Evolutionary conservation across 2,113 vertebrate species (phyloP).

Genomic region (Gasterosteus aculeatus): DNA sequence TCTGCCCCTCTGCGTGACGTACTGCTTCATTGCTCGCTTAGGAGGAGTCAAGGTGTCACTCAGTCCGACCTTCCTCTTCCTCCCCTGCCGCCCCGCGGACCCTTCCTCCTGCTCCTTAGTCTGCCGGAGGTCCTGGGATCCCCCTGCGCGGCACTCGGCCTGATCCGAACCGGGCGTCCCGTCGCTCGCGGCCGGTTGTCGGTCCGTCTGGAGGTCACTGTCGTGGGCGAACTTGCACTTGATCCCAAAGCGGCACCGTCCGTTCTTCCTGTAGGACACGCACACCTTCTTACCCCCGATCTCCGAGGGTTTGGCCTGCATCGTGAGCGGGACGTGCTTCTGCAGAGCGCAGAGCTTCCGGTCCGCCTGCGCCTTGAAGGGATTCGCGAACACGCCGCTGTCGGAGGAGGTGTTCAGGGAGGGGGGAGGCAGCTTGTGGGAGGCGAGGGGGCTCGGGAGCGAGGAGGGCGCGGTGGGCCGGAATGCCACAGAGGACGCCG

Average conservation of each 20-base stretch:
- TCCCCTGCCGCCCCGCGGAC: slow-evolving; percentile 54
- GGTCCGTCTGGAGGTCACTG: slow-evolving; percentile 80
- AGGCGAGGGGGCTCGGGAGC: not conserved
- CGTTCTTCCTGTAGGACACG: slow-evolving; percentile 80
- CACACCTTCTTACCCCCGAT: slow-evolving; percentile 81
- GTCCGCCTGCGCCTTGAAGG: slow-evolving; percentile 79
- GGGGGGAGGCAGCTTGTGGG: slow-evolving; percentile 76
- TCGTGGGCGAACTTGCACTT: slow-evolving; percentile 85
- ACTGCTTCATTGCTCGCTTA: slow-evolving; percentile 82
- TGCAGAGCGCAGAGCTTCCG: slow-evolving; percentile 79
- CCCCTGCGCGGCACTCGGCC: not conserved
- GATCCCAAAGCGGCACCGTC: slow-evolving; percentile 83
- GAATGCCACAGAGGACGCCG: not conserved
- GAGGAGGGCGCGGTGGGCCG: not conserved
- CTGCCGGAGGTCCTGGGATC: slow-evolving; percentile 4
- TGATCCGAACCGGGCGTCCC: slow-evolving; percentile 22
- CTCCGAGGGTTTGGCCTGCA: slow-evolving; percentile 76
- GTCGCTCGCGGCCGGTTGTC: not conserved
- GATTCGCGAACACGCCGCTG: slow-evolving; percentile 83
- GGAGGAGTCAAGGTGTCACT: slow-evolving; percentile 83
- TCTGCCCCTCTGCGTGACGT: slow-evolving; percentile 62
- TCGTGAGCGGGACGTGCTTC: slow-evolving; percentile 84
- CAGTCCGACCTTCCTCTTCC: slow-evolving; percentile 81
- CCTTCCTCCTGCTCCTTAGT: slow-evolving; percentile 53
- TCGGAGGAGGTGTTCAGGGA: slow-evolving; percentile 59